Percentiles rank a stretch among this genome's conserved stretches.
These are phyloP conservation scores for Trissonchulus sp. DNA, from an alignment of 2,888 invertebrate genomes.

Conservation along the genomic window DNA sequence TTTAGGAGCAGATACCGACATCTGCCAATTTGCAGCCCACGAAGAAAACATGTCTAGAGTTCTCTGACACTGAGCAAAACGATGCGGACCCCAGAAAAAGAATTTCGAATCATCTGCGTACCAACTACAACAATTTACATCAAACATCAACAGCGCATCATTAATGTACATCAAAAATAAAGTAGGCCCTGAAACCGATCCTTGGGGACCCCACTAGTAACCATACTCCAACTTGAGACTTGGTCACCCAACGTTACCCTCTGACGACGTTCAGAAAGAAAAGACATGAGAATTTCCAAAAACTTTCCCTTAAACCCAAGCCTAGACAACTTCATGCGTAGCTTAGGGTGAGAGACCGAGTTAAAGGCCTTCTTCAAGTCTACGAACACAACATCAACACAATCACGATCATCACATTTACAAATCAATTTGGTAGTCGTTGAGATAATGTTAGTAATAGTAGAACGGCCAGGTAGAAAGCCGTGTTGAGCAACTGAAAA, in stretches of 20 bases:
- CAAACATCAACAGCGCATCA: neutral
- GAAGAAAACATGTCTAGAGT: neutral
- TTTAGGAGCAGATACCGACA: neutral
- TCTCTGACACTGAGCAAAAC: too few relatives aligned
- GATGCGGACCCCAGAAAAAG: too few relatives aligned
- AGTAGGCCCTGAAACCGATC: constrained; percentile 1
- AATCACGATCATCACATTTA: too few relatives aligned
- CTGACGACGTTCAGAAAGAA: neutral
- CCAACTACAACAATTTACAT: neutral
- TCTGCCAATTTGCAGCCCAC: neutral
- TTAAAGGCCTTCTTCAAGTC: neutral
- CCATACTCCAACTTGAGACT: neutral
- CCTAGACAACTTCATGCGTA: neutral
- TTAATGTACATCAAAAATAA: constrained; percentile 2
- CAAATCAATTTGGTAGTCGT: too few relatives aligned
- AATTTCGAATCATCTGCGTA: neutral
- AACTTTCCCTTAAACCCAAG: neutral
- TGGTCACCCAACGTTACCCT: neutral
- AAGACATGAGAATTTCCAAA: neutral
- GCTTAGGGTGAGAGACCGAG: neutral
- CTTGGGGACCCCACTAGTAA: constrained; percentile 8
- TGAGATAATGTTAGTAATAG: too few relatives aligned
- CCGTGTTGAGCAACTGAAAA: too few relatives aligned
- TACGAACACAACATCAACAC: constrained; percentile 3
- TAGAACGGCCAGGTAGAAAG: too few relatives aligned